Base-by-base conservation (phyloP, 2,888 invertebrate species). In the Cheilosia vulpina region DNA sequence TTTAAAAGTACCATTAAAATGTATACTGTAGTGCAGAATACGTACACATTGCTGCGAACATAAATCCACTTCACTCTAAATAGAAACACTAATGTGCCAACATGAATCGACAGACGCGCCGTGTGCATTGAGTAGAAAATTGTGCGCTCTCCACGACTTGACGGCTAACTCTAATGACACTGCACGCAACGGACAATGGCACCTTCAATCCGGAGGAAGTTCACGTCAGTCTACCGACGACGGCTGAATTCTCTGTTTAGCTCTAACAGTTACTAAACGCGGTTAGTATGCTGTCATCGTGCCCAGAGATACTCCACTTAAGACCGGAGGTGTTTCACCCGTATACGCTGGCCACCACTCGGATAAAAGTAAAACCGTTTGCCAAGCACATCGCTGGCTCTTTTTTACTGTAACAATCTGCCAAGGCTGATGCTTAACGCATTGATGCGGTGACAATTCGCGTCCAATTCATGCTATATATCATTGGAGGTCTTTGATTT, bases 361-460 rank as follows among this genome's bases (percentile, higher is more conserved):
- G n/a, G 24, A 57, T 69, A 63, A 76, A 63, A 69, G 76, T 69
- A 41, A 63, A 47, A 68, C 31, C 45, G 55, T 68, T 62, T 75
- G 68, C 45, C 53, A 75, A 50, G 62, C 72, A 55, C 43, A 72
- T 43, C 50, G 58, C 19, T 47, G n/a, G 15, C 5, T 45, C 4
- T 17, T 47, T 47, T 38, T 60, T 53, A 45, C 19, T 58, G 63
- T 52, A 69, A 66, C 58, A 43, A 63, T 57, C 68, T 58, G 53
- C 71, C 82, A 82, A 82, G 82, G 82, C 66, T 82, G 72, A 62
- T 72, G 57, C 60, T 78, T 66, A 72, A 55, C 72, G 63, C 66
- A 78, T 72, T 66, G 34, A 45, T 60, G 58, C 50, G 82, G 31
- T 72, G 78, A 78, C 62, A 83, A 63, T 53, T 77, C 19, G 53